phyloP scores from a whole-genome alignment of 2,113 vertebrate species.

The Callopanchax toddi region DNA sequence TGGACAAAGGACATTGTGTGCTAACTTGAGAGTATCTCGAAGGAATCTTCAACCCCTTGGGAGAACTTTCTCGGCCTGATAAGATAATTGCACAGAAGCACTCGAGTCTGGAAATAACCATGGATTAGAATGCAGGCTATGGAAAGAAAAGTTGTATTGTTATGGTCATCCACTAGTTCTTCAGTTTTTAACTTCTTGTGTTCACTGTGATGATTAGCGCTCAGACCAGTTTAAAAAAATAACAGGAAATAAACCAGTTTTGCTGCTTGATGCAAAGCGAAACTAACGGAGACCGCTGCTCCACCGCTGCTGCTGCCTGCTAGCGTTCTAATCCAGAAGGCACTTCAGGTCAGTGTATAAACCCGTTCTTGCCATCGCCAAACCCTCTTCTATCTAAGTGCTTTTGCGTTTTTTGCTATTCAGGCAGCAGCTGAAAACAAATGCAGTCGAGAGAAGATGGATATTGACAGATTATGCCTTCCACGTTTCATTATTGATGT shows the following conservation, averaged over 20 bases:
- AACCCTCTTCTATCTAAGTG: conserved; percentile 26
- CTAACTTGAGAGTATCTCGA: not conserved
- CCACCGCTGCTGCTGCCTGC: conserved; percentile 16
- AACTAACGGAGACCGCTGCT: conserved; percentile 27
- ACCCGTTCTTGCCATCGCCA: conserved; percentile 32
- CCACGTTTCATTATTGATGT: conserved; percentile 28
- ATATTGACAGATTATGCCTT: conserved; percentile 14
- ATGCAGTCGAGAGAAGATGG: not conserved
- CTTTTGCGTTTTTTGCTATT: conserved; percentile 16
- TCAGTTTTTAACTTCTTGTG: not conserved
- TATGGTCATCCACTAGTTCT: not conserved
- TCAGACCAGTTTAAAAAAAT: conserved; percentile 1
- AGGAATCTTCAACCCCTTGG: conserved; percentile 20
- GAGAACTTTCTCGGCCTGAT: conserved; percentile 7
- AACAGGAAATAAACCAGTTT: not conserved
- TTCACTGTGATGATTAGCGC: conserved; percentile 15
- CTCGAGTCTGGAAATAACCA: conserved; percentile 17
- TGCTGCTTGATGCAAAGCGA: conserved; percentile 8
- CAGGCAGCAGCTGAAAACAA: conserved; percentile 13
- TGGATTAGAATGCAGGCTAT: not conserved
- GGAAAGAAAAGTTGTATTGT: not conserved
- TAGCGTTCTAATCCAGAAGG: conserved; percentile 25
- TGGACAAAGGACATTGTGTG: conserved; percentile 36
- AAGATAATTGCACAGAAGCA: not conserved
- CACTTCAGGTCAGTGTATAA: conserved; percentile 48